phyloP scores from a whole-genome alignment of 1,140 invertebrate species.

The Zaprionus capensis region DNA sequence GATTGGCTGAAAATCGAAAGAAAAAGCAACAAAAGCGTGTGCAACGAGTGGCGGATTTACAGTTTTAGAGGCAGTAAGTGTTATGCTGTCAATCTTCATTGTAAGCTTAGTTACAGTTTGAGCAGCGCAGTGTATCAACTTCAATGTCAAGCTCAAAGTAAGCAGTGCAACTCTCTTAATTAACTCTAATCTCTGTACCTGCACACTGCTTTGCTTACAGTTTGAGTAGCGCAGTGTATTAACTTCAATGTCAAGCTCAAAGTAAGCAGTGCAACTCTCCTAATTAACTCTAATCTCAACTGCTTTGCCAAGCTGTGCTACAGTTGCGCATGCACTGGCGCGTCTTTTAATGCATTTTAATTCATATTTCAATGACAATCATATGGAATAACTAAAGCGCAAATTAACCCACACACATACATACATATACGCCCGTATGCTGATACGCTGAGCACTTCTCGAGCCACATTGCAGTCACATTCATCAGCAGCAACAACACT shows the following conservation, averaged over 20 bases:
- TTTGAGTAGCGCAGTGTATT: constrained; percentile 10
- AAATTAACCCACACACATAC: constrained; percentile 60
- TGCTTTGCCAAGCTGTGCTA: neutral
- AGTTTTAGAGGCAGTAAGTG: neutral
- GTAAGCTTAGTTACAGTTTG: constrained; percentile 20
- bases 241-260: constrained; percentile 8
- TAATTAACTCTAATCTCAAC: neutral
- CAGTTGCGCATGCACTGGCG: constrained; percentile 16
- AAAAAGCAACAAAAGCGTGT: neutral
- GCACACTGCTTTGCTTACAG: constrained; percentile 3
- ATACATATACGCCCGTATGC: neutral
- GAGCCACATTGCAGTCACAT: constrained; percentile 14
- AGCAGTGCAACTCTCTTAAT: neutral
- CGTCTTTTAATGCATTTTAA: constrained; percentile 53
- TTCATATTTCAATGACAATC: constrained; percentile 71
- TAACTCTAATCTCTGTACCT: neutral
- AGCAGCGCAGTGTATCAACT: constrained; percentile 1
- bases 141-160: constrained; percentile 10
- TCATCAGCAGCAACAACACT: constrained; percentile 10
- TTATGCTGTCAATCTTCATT: neutral
- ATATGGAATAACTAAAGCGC: constrained; percentile 56
- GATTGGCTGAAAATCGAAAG: constrained; percentile 8
- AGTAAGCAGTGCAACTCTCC: neutral
- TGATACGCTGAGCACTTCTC: constrained; percentile 37
- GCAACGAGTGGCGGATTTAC: neutral